These are phyloP conservation scores for Chaetogeoica ovagalla DNA, from an alignment of 2,888 invertebrate species.

Conservation along the genomic window DNA sequence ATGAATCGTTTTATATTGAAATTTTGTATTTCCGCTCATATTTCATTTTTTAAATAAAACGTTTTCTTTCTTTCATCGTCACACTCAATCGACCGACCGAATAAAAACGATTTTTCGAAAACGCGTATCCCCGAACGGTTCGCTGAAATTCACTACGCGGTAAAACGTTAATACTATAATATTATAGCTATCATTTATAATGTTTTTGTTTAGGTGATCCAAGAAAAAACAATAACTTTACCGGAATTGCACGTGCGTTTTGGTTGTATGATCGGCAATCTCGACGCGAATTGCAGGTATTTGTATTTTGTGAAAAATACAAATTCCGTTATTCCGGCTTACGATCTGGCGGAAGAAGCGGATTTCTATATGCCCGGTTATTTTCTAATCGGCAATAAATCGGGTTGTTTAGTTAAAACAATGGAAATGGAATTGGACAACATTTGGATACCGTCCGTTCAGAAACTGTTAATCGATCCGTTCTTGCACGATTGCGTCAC, in stretches of 20 bases:
- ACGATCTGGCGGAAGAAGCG: slow-evolving; percentile 34
- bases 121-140: too few species aligned
- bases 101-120: too few species aligned
- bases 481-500: slow-evolving; percentile 38
- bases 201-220: slow-evolving; percentile 24
- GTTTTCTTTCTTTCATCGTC: too few species aligned
- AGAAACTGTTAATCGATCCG: slow-evolving; percentile 32
- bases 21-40: too few species aligned
- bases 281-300: background rate
- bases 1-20: too few species aligned
- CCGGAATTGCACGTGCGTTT: slow-evolving; percentile 42
- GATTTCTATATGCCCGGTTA: slow-evolving; percentile 40
- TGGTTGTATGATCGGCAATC: slow-evolving; percentile 3
- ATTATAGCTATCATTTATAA: too few species aligned
- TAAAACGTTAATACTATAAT: too few species aligned
- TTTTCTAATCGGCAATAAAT: slow-evolving; percentile 33
- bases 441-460: slow-evolving; percentile 33
- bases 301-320: slow-evolving; percentile 46
- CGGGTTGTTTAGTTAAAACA: slow-evolving; percentile 15
- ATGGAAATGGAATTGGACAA: slow-evolving; percentile 27
- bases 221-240: slow-evolving; percentile 38
- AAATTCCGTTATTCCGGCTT: slow-evolving; percentile 24
- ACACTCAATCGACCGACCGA: too few species aligned
- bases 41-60: too few species aligned
- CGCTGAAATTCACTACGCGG: too few species aligned